phyloP scores from a whole-genome alignment of 2,797 vertebrate genomes.

The Tiaroga cobitis region DNA sequence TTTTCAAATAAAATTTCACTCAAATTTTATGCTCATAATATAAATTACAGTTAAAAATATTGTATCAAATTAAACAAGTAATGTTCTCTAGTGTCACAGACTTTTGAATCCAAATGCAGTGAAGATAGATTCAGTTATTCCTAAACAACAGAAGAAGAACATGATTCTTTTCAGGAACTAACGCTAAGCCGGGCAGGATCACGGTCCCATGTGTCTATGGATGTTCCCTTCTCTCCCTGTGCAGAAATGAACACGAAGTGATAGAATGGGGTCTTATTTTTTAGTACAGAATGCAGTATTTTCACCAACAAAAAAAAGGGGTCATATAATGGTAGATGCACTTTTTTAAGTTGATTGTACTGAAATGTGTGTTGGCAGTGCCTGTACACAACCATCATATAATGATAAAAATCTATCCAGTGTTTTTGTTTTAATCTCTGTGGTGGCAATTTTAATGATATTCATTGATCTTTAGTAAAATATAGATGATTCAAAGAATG shows the following conservation, averaged over 20 bases:
- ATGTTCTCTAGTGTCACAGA: neutral
- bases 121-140: constrained; percentile 9
- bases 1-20: neutral
- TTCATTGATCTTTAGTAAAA: no score
- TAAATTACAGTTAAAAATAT: neutral
- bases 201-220: neutral
- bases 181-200: neutral
- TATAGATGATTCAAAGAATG: no score
- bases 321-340: no score
- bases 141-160: neutral
- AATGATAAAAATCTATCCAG: no score
- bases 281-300: neutral
- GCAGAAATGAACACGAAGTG: neutral
- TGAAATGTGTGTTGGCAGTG: no score
- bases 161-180: neutral
- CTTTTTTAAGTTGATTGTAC: no score
- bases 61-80: neutral
- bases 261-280: neutral
- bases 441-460: no score
- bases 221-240: neutral
- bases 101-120: neutral
- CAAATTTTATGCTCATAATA: neutral
- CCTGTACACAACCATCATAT: no score
- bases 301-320: neutral
- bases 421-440: no score